phyloP scores from a whole-genome alignment of 2,888 invertebrate species.

The Tetragonisca angustula region DNA sequence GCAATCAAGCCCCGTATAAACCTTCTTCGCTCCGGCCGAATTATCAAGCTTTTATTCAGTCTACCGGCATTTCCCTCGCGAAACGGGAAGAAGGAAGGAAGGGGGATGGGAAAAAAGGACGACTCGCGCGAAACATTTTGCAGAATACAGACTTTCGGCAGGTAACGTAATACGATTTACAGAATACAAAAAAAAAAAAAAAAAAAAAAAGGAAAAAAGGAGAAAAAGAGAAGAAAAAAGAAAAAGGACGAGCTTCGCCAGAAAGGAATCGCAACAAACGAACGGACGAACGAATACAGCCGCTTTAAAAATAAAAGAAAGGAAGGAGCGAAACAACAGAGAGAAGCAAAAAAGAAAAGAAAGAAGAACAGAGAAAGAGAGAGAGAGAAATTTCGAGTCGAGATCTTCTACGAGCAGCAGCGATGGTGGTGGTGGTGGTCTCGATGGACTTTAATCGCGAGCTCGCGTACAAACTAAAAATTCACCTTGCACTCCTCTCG shows the following conservation, averaged over 20 bases:
- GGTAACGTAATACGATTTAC: conserved; percentile 4
- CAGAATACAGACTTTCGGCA: background rate
- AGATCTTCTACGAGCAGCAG: conserved; percentile 9
- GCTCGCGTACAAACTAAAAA: conserved; percentile 57
- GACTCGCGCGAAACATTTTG: background rate
- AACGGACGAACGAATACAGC: conserved; percentile 1
- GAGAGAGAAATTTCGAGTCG: conserved; percentile 20
- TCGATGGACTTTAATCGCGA: conserved; percentile 62
- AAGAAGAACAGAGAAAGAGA: too few relatives aligned
- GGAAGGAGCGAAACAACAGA: background rate
- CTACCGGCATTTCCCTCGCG: background rate
- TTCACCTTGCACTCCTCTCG: conserved; percentile 63
- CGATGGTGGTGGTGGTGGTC: conserved; percentile 9
- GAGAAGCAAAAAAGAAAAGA: background rate
- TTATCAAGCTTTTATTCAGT: conserved; percentile 12
- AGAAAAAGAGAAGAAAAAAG: too few relatives aligned
- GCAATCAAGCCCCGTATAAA: conserved; percentile 14
- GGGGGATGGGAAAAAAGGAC: background rate
- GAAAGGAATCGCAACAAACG: conserved; percentile 23
- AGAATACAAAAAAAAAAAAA: too few relatives aligned
- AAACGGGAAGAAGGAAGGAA: too few relatives aligned
- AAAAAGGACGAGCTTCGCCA: background rate
- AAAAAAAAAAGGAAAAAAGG: too few relatives aligned
- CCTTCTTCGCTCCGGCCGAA: background rate
- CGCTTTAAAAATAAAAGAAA: background rate